Conservation (phyloP, 92 coral and sea anemone genomes). For the Ricordea florida region DNA sequence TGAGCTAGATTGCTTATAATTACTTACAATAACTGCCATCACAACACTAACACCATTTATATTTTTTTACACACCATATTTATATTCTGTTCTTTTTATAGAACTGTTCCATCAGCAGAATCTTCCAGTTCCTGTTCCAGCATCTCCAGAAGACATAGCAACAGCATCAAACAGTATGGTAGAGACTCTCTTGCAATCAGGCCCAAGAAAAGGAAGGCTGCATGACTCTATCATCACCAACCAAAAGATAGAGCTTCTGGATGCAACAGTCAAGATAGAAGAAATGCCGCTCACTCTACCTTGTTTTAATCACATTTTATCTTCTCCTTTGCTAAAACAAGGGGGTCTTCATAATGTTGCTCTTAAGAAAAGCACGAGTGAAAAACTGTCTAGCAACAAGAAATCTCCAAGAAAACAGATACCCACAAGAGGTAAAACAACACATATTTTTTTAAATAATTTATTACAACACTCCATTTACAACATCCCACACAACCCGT, state of each 20-base stretch:
- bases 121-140: slow-evolving; percentile 66
- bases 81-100: background rate
- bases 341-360: slow-evolving; percentile 38
- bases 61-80: too few species aligned
- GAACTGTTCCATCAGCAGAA: slow-evolving; percentile 71
- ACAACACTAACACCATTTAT: too few species aligned
- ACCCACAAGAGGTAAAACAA: slow-evolving; percentile 86
- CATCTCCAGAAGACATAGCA: slow-evolving; percentile 57
- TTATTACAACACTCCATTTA: too few species aligned
- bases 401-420: slow-evolving; percentile 90
- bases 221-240: slow-evolving; percentile 61
- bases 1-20: too few species aligned
- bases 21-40: too few species aligned
- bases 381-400: slow-evolving; percentile 54
- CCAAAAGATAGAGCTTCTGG: slow-evolving; percentile 80
- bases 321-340: slow-evolving; percentile 24
- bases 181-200: slow-evolving; percentile 60
- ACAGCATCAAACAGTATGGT: slow-evolving; percentile 49
- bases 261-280: slow-evolving; percentile 89
- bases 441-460: too few species aligned
- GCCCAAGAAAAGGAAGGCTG: slow-evolving; percentile 36
- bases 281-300: slow-evolving; percentile 91
- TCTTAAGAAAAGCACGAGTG: slow-evolving; percentile 62
- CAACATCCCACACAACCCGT: too few species aligned
- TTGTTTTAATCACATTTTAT: slow-evolving; percentile 56